Conservation (phyloP, 2,888 invertebrate species). For the Monoplex corrugatus region DNA sequence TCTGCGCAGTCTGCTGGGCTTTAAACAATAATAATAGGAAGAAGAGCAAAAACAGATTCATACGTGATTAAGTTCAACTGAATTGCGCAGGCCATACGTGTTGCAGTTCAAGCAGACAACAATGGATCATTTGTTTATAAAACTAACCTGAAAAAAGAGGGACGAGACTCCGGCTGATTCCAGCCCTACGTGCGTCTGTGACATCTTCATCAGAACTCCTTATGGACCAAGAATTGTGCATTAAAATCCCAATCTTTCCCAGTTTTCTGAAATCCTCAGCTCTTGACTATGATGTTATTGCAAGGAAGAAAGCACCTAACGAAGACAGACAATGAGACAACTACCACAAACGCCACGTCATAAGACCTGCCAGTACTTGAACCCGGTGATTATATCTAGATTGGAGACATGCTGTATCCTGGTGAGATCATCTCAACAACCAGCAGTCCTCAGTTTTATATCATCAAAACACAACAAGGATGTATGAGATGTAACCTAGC, state of each 20-base stretch:
- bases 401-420: background rate
- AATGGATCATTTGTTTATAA: no score
- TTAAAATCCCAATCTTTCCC: background rate
- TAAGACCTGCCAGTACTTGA: background rate
- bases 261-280: background rate
- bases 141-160: no score
- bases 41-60: no score
- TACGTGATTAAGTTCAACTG: no score
- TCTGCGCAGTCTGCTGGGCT: no score
- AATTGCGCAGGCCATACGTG: no score
- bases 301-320: background rate
- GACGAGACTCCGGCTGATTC: no score
- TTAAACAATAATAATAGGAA: no score
- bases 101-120: no score
- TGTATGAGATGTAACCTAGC: background rate
- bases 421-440: background rate
- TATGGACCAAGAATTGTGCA: conserved; percentile 21
- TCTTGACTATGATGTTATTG: background rate
- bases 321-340: background rate
- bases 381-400: background rate
- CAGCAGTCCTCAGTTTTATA: background rate
- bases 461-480: conserved; percentile 23
- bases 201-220: no score
- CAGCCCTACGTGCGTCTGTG: no score
- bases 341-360: background rate